Percentiles rank a stretch among this genome's conserved stretches.
Conservation (phyloP, 2,888 invertebrate genomes). For the Onchidella celtica region DNA sequence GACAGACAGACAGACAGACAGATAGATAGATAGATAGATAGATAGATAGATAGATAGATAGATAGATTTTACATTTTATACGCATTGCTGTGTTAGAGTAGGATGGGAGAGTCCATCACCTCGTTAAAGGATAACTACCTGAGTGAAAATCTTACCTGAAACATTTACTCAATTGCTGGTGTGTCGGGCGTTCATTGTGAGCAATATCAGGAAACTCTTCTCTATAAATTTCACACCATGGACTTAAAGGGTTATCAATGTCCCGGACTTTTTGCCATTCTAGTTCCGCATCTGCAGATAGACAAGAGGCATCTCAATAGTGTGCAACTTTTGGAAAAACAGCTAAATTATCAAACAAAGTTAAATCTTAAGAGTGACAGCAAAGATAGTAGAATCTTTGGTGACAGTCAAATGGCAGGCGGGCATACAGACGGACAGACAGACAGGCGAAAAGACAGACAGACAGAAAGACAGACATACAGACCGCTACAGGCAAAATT, state of each 20-base stretch:
- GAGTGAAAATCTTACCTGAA: neutral
- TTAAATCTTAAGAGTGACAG: too few relatives aligned
- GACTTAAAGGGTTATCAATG: neutral
- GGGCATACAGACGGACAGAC: neutral
- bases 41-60: too few relatives aligned
- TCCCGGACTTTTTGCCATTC: neutral
- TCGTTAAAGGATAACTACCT: neutral
- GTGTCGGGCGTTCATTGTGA: neutral
- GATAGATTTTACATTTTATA: too few relatives aligned
- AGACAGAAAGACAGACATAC: neutral
- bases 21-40: too few relatives aligned
- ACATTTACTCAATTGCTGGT: neutral
- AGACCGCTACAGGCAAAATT: neutral
- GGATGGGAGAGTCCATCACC: neutral
- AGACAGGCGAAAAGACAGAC: neutral
- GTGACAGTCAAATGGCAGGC: too few relatives aligned
- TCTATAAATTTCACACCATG: neutral
- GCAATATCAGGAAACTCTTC: neutral
- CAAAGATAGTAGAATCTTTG: too few relatives aligned
- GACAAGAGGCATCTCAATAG: too few relatives aligned
- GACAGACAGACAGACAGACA: slow-evolving; percentile 38
- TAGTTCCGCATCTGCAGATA: neutral
- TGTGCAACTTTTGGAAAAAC: neutral
- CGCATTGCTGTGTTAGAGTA: neutral
- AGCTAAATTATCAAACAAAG: too few relatives aligned